Evolutionary conservation across 2,888 invertebrate genomes (phyloP), one percentile per base, ranked within the genome.

Genomic region (Pecten maximus): DNA sequence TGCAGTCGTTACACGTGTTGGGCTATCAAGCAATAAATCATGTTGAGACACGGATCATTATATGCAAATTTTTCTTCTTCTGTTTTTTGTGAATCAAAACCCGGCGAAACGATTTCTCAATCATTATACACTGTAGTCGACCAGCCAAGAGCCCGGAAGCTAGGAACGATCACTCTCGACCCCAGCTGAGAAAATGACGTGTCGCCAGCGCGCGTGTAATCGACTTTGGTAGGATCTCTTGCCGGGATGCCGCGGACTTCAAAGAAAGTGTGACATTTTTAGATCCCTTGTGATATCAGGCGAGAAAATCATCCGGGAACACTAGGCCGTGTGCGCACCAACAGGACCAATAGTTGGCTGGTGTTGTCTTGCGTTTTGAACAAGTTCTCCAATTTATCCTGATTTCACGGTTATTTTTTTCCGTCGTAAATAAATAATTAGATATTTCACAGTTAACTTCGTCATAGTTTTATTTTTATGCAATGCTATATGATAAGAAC

Each of bases 131-230:
- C 28, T 74, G 74, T 74, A 35, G 74, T 74, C 74, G 74, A 74
- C 28, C 44, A 28, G 74, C 74, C 10, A 28, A 35, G 28, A 2
- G 74, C 74, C 74, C 74, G 74, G 74, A 74, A 74, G 74, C 35
- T 74, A 74, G 74, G 74, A 10, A 74, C 28, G 74, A 74, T 74
- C 74, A 74, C 74, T 74, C 74, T 74, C 10, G 35, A 8, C 74
- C 35, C 74, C 74, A 74, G 35, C 74, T 35, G 74, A 74, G 74
- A 74, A 74, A 74, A 74, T 74, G 74, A 74, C 74, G 74, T 74
- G 74, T 74, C 74, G 35, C 74, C 16, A 35, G 74, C 74, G 28
- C 28, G 74, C 74, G 74, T 74, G 74, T 74, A 74, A 74, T 35
- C 12, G 74, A 74, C 74, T 74, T 74, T 35, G 28, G 12, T 10